These are phyloP conservation scores for Prionchulus punctatus DNA, from an alignment of 2,888 invertebrate species.

Conservation along the genomic window DNA sequence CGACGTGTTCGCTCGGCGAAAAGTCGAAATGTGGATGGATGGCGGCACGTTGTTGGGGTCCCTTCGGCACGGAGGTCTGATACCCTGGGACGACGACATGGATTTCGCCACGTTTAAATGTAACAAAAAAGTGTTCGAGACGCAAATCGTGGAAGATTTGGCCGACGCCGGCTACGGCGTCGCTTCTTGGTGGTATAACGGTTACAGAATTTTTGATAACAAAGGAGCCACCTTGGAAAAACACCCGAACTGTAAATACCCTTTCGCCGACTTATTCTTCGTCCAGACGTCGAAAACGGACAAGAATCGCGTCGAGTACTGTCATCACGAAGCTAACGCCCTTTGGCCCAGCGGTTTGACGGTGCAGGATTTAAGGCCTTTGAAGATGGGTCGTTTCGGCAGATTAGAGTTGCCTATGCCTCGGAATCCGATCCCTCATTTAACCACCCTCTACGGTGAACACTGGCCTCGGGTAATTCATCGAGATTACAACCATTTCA, in stretches of 20 bases:
- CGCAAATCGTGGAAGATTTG: neutral
- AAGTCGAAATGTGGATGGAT: neutral
- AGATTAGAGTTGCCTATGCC: constrained; percentile 4
- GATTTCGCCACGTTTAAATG: constrained; percentile 10
- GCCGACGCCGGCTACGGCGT: constrained; percentile 2
- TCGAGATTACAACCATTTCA: constrained; percentile 55
- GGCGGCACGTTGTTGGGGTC: constrained; percentile 10
- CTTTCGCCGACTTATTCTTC: constrained; percentile 8
- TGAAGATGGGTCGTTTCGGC: neutral
- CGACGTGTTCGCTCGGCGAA: neutral
- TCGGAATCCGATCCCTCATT: neutral
- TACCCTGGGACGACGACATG: constrained; percentile 11
- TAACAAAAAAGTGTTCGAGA: neutral
- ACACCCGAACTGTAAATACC: neutral
- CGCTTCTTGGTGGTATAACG: constrained; percentile 8
- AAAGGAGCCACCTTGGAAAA: neutral
- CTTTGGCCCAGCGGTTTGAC: constrained; percentile 10
- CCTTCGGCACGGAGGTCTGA: constrained; percentile 7
- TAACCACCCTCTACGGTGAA: constrained; percentile 3
- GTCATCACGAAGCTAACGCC: constrained; percentile 3
- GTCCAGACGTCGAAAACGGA: neutral
- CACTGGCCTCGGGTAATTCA: constrained; percentile 3
- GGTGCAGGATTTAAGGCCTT: neutral
- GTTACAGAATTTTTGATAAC: constrained; percentile 9
- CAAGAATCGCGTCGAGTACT: neutral